Conservation (phyloP, 2,888 invertebrate species). For the Cryptosula pallasiana region DNA sequence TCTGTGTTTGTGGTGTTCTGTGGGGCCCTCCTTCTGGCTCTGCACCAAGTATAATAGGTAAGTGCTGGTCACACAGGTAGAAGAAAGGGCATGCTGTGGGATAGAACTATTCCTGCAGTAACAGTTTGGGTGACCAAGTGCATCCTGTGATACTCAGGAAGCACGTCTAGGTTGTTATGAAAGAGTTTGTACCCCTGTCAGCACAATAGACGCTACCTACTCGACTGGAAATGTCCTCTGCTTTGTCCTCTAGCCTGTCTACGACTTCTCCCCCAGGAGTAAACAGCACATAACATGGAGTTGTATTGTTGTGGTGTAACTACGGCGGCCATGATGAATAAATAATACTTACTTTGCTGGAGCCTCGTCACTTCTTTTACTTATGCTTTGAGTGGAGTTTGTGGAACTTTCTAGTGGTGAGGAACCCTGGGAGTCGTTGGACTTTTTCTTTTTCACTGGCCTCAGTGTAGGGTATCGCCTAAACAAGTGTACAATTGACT, state of each 20-base stretch:
- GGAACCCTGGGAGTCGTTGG: slow-evolving; percentile 3
- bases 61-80: too few relatives aligned
- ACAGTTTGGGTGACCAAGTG: too few relatives aligned
- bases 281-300: not conserved
- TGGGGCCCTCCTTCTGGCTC: not conserved
- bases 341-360: slow-evolving; percentile 16
- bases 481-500: too few relatives aligned
- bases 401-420: not conserved
- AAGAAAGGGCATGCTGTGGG: too few relatives aligned
- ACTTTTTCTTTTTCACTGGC: slow-evolving; percentile 18
- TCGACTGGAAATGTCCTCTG: not conserved
- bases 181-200: too few relatives aligned
- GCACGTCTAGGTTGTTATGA: too few relatives aligned
- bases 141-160: too few relatives aligned
- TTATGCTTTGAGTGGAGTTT: not conserved
- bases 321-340: too few relatives aligned
- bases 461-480: slow-evolving; percentile 2
- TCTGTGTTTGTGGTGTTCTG: not conserved
- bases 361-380: not conserved
- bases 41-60: too few relatives aligned
- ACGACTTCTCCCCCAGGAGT: not conserved
- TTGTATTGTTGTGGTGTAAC: too few relatives aligned
- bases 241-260: not conserved
- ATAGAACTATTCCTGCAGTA: too few relatives aligned
- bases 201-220: too few relatives aligned